phyloP scores from a whole-genome alignment of 2,797 vertebrate genomes.

The Eptatretus atami region DNA sequence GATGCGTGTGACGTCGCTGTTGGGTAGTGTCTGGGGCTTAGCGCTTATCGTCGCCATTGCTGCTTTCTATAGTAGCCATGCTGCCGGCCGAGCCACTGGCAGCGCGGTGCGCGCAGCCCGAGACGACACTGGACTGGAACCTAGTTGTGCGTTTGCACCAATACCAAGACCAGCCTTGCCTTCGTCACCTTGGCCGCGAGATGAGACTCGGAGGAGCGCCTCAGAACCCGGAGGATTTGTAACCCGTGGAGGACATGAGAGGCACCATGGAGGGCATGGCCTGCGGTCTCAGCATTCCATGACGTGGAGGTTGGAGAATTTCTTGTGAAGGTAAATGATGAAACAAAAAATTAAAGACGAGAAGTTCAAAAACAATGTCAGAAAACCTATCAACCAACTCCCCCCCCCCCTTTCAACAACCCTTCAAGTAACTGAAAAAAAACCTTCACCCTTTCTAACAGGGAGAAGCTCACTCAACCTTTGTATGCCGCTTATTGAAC shows the following conservation, averaged over 20 bases:
- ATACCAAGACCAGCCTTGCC: constrained; percentile 6
- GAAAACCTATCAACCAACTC: too few relatives aligned
- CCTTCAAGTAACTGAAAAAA: too few relatives aligned
- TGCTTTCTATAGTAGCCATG: constrained; percentile 64
- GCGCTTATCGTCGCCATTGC: constrained; percentile 57
- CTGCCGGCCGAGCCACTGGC: constrained; percentile 21
- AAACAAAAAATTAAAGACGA: background rate
- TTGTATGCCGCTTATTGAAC: too few relatives aligned
- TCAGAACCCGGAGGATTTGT: constrained; percentile 51
- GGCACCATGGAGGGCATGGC: constrained; percentile 42
- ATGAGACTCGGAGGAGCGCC: constrained; percentile 63
- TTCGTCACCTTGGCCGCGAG: constrained; percentile 35
- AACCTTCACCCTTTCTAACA: too few relatives aligned
- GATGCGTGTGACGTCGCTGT: constrained; percentile 83
- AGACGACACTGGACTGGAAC: constrained; percentile 10
- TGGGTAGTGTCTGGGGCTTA: constrained; percentile 87
- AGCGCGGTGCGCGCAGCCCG: constrained; percentile 14
- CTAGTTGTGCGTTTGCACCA: background rate
- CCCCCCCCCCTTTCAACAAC: too few relatives aligned
- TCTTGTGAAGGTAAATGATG: too few relatives aligned
- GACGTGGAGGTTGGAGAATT: constrained; percentile 30
- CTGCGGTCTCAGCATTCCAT: constrained; percentile 30
- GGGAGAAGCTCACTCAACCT: too few relatives aligned
- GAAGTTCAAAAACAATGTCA: background rate
- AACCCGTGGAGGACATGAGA: constrained; percentile 37